phyloP scores from a whole-genome alignment of 2,113 vertebrate genomes.

The Cyprinus carpio region DNA sequence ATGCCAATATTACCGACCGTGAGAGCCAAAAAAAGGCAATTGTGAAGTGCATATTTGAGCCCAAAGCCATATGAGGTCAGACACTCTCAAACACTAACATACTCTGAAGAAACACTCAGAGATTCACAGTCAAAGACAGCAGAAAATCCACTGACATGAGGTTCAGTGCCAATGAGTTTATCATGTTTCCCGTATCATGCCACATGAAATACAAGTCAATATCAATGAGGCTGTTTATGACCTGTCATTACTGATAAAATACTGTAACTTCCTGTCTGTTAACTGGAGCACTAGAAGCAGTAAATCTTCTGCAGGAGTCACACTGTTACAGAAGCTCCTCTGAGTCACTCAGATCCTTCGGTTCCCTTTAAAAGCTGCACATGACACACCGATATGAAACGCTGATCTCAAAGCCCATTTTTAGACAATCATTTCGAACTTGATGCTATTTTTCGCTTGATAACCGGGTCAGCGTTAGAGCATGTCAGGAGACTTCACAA shows the following conservation, averaged over 20 bases:
- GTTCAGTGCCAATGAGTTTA: not conserved
- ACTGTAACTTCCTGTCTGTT: not conserved
- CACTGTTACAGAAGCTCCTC: not conserved
- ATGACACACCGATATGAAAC: not conserved
- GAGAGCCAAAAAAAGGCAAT: slow-evolving; percentile 53
- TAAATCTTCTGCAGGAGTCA: not conserved
- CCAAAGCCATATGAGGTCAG: slow-evolving; percentile 23
- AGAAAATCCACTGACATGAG: not conserved
- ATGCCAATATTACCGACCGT: slow-evolving; percentile 56
- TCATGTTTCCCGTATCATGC: not conserved
- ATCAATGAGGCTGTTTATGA: not conserved
- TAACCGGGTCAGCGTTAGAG: not conserved
- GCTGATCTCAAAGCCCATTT: not conserved
- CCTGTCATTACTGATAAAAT: not conserved
- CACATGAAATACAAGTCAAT: not conserved
- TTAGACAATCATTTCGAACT: not conserved
- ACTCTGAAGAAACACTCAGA: not conserved
- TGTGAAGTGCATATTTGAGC: slow-evolving; percentile 14
- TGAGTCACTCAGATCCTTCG: not conserved
- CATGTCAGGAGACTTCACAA: not conserved
- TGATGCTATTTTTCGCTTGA: not conserved
- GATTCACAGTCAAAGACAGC: slow-evolving; percentile 12
- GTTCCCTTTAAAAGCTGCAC: not conserved
- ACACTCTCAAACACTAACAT: not conserved
- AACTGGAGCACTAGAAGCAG: not conserved